Conservation (phyloP, 2,797 vertebrate genomes). For the Ptychobarbus kaznakovi region DNA sequence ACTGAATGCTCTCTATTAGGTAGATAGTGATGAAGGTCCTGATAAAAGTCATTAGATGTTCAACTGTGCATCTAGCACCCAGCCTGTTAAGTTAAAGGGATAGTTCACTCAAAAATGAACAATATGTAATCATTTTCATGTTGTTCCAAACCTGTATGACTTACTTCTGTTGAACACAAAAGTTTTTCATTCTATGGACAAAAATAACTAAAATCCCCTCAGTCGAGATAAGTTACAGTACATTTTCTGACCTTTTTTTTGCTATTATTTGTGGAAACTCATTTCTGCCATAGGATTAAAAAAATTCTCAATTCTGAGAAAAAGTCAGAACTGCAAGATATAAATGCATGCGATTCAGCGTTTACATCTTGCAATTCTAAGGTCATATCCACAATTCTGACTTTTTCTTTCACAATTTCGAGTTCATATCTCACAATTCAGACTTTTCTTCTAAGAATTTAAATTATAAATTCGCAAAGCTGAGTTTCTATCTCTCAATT, state of each 20-base stretch:
- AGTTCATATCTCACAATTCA: too few species aligned
- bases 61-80: not conserved
- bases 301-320: not conserved
- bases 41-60: slow-evolving; percentile 9
- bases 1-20: not conserved
- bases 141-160: too few species aligned
- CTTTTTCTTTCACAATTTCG: too few species aligned
- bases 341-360: not conserved
- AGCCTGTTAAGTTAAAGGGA: too few species aligned
- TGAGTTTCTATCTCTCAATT: not conserved
- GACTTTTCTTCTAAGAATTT: not conserved
- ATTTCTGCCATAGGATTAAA: not conserved
- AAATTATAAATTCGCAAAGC: not conserved
- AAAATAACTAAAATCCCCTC: not conserved
- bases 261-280: not conserved
- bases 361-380: not conserved
- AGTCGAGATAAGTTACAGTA: not conserved
- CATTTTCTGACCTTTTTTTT: not conserved
- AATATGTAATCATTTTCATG: not conserved
- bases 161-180: too few species aligned
- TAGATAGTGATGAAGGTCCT: not conserved
- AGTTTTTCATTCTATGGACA: not conserved
- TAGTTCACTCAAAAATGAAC: not conserved
- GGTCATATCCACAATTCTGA: not conserved
- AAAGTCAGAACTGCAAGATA: not conserved